A percentile compares a stretch with the other conserved stretches of the same genome.
Evolutionary conservation across 2,113 vertebrate species (phyloP).

Genomic region (Triplophysa dalaica): DNA sequence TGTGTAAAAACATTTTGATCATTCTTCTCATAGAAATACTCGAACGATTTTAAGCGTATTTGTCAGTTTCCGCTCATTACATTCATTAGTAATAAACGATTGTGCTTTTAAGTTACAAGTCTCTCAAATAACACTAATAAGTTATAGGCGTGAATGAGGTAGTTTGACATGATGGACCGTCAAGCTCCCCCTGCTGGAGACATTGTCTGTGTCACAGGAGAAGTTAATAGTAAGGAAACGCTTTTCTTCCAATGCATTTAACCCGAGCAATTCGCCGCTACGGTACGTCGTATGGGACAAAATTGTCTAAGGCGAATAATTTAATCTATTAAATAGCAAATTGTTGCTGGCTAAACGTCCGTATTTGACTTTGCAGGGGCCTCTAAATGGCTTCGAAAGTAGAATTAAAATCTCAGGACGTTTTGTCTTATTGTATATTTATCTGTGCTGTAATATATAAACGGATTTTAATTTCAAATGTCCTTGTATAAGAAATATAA

Average conservation of each 20-base stretch:
- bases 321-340: not conserved
- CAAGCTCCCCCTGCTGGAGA: slow-evolving; percentile 13
- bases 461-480: too few species aligned
- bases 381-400: too few species aligned
- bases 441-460: too few species aligned
- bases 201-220: not conserved
- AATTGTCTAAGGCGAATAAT: not conserved
- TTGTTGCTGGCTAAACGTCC: not conserved
- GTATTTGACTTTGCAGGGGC: too few species aligned
- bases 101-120: not conserved
- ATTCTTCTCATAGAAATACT: not conserved
- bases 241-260: not conserved
- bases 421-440: too few species aligned
- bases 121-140: not conserved
- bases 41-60: not conserved
- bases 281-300: slow-evolving; percentile 2
- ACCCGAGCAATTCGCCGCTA: not conserved
- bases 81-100: not conserved
- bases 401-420: too few species aligned
- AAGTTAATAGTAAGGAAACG: not conserved
- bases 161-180: not conserved
- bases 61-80: not conserved
- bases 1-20: not conserved
- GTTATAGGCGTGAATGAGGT: not conserved
- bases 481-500: too few species aligned